phyloP scores from a whole-genome alignment of 2,888 invertebrate genomes.

The Hypomecis punctinalis region DNA sequence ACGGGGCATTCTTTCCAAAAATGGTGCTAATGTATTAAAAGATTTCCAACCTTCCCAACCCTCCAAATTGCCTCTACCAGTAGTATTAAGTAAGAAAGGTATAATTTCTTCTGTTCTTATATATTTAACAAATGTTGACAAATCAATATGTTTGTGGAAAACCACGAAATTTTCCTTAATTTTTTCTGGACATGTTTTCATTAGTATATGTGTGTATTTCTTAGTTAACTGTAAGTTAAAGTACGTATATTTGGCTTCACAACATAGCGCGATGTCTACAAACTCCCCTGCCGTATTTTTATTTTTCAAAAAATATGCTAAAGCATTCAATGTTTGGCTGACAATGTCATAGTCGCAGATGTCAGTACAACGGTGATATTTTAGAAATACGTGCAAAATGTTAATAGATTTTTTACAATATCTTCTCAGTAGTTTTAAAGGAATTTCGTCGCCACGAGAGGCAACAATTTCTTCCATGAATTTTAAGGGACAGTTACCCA shows the following conservation, averaged over 20 bases:
- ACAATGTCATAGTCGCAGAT: no score
- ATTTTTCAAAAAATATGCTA: constrained; percentile 43
- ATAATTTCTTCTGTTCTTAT: constrained; percentile 55
- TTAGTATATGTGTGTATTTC: constrained; percentile 59
- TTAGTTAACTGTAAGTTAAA: constrained; percentile 41
- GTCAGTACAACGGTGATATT: constrained; percentile 16
- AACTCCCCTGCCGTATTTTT: constrained; percentile 46
- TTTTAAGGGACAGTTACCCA: constrained; percentile 60
- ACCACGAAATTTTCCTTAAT: constrained; percentile 55
- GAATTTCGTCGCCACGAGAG: constrained; percentile 42
- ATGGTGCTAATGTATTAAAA: constrained; percentile 43
- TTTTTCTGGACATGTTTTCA: constrained; percentile 58
- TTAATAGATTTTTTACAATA: constrained; percentile 57
- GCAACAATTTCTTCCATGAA: constrained; percentile 57
- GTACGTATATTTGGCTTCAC: not conserved
- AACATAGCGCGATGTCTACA: constrained; percentile 51
- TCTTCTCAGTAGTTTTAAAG: constrained; percentile 51
- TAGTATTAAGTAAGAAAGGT: constrained; percentile 49
- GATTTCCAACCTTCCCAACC: constrained; percentile 23
- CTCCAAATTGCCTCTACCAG: no score
- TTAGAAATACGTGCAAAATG: constrained; percentile 47
- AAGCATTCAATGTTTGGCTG: not conserved
- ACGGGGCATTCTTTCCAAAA: constrained; percentile 14
- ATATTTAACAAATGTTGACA: constrained; percentile 60
- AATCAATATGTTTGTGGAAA: constrained; percentile 53